These are phyloP conservation scores for Caenorhabditis remanei DNA, from an alignment of 1,140 invertebrate genomes.

Conservation along the genomic window DNA sequence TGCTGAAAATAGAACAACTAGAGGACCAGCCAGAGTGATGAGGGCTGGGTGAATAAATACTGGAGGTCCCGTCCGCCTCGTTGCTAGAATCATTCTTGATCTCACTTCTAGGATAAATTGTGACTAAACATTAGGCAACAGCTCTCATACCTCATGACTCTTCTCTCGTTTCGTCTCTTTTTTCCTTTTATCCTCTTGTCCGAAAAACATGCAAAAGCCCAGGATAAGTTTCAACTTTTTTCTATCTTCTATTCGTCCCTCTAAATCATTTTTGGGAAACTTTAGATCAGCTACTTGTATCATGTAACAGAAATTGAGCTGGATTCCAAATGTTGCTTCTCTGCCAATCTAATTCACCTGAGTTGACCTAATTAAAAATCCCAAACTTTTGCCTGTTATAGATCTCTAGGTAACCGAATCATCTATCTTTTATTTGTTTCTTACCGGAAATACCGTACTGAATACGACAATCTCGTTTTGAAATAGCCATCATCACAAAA, in stretches of 20 bases:
- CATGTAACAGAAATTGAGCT: neutral
- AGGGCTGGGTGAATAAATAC: neutral
- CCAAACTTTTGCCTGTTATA: too few species aligned
- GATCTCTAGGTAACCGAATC: too few species aligned
- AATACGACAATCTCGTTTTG: too few species aligned
- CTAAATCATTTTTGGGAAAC: neutral
- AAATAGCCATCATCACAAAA: too few species aligned
- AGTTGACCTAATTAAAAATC: too few species aligned
- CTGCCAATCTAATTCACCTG: too few species aligned
- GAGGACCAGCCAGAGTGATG: too few species aligned
- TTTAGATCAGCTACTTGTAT: neutral
- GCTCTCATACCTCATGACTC: constrained; percentile 1
- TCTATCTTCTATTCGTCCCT: neutral
- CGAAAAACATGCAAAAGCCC: neutral
- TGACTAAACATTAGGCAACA: neutral
- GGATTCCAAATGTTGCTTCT: too few species aligned
- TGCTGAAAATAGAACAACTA: constrained; percentile 20
- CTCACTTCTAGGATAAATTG: neutral
- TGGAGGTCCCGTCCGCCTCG: neutral
- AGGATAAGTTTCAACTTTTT: constrained; percentile 3
- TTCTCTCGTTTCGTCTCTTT: neutral
- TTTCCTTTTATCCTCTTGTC: neutral
- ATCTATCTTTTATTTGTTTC: too few species aligned
- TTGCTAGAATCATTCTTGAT: neutral
- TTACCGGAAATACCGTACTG: too few species aligned